A percentile compares a stretch with the other conserved stretches of the same genome.
Conservation (phyloP, 2,888 invertebrate species). For the Caprella mutica region DNA sequence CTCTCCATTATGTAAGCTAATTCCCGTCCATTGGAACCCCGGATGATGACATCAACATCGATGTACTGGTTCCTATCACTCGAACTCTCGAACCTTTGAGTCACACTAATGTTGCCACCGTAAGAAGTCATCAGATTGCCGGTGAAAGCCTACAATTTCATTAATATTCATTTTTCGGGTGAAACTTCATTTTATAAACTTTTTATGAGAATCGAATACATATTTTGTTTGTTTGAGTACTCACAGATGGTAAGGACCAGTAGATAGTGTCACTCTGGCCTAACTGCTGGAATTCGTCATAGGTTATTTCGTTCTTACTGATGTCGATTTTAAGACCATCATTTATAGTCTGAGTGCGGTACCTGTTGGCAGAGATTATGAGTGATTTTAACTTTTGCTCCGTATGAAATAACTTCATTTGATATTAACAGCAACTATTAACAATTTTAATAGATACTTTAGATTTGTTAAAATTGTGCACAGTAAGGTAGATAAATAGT, state of each 20-base stretch:
- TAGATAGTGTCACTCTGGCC: conserved; percentile 43
- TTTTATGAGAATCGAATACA: no score
- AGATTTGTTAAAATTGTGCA: no score
- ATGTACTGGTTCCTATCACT: conserved; percentile 36
- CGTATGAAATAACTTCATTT: no score
- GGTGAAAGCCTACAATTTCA: conserved; percentile 50
- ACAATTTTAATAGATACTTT: no score
- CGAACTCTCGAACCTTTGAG: conserved; percentile 19
- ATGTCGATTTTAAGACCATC: conserved; percentile 22
- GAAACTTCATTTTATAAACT: no score
- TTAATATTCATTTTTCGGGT: no score
- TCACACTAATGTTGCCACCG: conserved; percentile 64
- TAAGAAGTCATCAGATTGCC: conserved; percentile 66
- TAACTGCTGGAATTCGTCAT: conserved; percentile 18
- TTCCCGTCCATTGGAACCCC: conserved; percentile 58
- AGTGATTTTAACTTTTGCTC: no score
- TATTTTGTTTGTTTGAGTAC: no score
- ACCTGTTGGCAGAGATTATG: no score
- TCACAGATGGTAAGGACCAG: conserved; percentile 58
- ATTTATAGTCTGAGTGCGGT: conserved; percentile 21
- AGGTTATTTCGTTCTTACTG: conserved; percentile 27
- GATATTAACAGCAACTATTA: no score
- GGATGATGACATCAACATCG: conserved; percentile 70
- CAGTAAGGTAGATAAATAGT: no score
- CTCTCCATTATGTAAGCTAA: conserved; percentile 62